These are phyloP conservation scores for Zingel zingel DNA, from an alignment of 2,113 vertebrate species.

Conservation along the genomic window DNA sequence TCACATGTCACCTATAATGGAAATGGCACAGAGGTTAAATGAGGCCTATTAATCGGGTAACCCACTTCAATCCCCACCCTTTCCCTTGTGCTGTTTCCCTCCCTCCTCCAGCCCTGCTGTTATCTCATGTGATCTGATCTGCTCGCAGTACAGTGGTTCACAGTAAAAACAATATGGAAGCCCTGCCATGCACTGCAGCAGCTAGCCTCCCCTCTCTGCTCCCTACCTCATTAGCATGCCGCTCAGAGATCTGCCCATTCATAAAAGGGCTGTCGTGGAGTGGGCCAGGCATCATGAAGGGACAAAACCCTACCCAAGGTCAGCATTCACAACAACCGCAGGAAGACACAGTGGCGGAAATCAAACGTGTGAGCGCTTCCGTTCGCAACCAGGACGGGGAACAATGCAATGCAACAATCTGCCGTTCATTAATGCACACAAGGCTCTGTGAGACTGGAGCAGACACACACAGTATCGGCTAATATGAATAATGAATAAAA, in stretches of 20 bases:
- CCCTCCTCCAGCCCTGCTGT: neutral
- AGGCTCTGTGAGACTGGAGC: slow-evolving; percentile 2
- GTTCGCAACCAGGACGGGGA: neutral
- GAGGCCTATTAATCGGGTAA: slow-evolving; percentile 39
- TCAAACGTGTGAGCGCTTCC: slow-evolving; percentile 8
- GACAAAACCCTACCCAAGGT: slow-evolving; percentile 74
- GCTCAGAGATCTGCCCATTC: slow-evolving; percentile 72
- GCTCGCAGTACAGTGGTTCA: slow-evolving; percentile 1
- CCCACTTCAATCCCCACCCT: slow-evolving; percentile 35
- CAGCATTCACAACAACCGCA: slow-evolving; percentile 53
- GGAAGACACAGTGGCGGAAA: slow-evolving; percentile 42
- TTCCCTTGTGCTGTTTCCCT: slow-evolving; percentile 4
- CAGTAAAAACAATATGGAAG: slow-evolving; percentile 59
- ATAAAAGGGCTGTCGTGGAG: slow-evolving; percentile 69
- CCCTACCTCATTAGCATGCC: slow-evolving; percentile 64
- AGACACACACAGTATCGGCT: neutral
- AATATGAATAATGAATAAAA: slow-evolving; percentile 35
- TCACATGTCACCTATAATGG: slow-evolving; percentile 42
- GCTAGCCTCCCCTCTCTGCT: slow-evolving; percentile 24
- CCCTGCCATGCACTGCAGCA: slow-evolving; percentile 55
- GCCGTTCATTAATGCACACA: slow-evolving; percentile 5
- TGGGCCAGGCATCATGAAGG: slow-evolving; percentile 51
- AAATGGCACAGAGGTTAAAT: slow-evolving; percentile 57
- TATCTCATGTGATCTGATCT: slow-evolving; percentile 27
- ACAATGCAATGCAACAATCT: slow-evolving; percentile 25